Evolutionary conservation across 2,113 vertebrate species (phyloP).

Genomic region (Saccopteryx bilineata): DNA sequence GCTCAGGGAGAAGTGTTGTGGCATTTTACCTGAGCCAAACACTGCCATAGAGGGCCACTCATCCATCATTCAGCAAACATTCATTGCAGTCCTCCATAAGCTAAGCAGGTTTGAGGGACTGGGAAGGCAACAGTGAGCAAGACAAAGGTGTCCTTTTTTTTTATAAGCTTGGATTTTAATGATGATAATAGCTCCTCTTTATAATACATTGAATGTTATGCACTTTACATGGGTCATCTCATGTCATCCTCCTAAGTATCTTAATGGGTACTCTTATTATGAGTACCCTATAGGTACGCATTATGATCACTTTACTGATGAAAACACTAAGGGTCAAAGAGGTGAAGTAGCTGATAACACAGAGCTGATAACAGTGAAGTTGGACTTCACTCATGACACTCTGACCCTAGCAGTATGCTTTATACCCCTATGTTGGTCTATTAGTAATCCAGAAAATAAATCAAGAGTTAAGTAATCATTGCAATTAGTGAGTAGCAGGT

Average conservation of each 20-base stretch:
- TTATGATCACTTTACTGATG: neutral
- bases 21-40: neutral
- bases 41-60: neutral
- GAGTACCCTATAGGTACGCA: neutral
- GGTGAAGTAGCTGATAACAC: neutral
- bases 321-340: neutral
- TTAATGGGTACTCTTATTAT: neutral
- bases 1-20: neutral
- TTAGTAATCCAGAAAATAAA: neutral
- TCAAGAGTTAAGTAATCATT: neutral
- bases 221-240: too few relatives aligned
- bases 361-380: neutral
- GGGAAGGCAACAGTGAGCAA: neutral
- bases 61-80: neutral
- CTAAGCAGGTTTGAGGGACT: neutral
- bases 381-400: neutral
- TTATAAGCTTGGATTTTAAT: neutral
- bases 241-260: neutral
- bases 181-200: neutral
- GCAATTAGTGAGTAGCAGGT: neutral
- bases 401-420: neutral
- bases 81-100: neutral
- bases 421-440: neutral
- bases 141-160: neutral
- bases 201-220: neutral